phyloP scores from a whole-genome alignment of 2,113 vertebrate genomes.

The Onychostoma macrolepis region DNA sequence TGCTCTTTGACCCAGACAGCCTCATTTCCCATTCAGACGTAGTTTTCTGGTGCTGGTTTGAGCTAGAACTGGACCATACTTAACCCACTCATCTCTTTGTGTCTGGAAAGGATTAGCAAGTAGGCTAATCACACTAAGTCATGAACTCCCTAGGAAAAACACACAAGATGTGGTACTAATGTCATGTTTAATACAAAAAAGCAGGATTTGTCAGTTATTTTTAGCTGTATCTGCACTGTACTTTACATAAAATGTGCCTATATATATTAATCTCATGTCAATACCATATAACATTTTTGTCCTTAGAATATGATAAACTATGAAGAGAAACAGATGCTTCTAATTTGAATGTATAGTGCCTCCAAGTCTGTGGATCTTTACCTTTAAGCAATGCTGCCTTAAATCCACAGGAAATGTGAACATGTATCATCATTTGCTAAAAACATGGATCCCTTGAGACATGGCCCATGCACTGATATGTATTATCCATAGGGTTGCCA shows the following conservation, averaged over 20 bases:
- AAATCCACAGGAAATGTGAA: background rate
- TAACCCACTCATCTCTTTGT: slow-evolving; percentile 31
- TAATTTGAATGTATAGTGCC: background rate
- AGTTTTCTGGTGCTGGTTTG: background rate
- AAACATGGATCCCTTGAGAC: background rate
- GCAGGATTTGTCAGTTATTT: background rate
- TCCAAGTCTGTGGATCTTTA: background rate
- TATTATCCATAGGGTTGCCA: no score
- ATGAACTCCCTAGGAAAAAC: background rate
- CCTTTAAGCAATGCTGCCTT: background rate
- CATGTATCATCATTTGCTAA: background rate
- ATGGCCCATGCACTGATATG: background rate
- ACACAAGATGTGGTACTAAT: background rate
- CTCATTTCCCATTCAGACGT: background rate
- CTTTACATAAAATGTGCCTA: background rate
- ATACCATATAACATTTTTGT: no score
- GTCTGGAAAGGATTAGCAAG: slow-evolving; percentile 38
- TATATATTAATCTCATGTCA: no score
- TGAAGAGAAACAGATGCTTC: background rate
- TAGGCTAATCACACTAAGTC: slow-evolving; percentile 29
- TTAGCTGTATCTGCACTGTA: background rate
- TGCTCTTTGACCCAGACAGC: slow-evolving; percentile 30
- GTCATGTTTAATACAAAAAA: background rate
- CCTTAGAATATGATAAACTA: background rate
- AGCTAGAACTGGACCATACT: background rate